Evolutionary conservation across 2,797 vertebrate species (phyloP), one percentile per base, ranked within the genome.

Genomic region (Diceros bicornis): DNA sequence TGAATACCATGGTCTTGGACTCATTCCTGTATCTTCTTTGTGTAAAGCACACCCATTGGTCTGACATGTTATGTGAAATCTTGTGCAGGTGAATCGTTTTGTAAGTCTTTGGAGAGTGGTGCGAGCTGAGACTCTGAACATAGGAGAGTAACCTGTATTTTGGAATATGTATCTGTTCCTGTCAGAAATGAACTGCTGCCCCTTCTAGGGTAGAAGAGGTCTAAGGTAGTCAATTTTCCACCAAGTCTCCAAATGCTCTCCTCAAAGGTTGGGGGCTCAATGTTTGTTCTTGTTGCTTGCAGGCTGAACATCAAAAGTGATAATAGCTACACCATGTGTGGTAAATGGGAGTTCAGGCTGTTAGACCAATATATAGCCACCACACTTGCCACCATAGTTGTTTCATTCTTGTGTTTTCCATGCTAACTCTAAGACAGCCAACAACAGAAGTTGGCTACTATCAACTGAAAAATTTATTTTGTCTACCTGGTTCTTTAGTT

Each of bases 41-140:
- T 52, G 25, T 77, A 77, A 94, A 50, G 13, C 52, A 27, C 62
- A 14, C 7, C 21, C 27, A 23, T 50, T 57, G 18, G 7, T 68
- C 27, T 55, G 44, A 96, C 25, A 27, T 77, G 17, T 75, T 74
- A 68, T 81, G 17, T 83, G 55, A 88, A 96, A 94, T 47, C 20
- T 29, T 57, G 4, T 50, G 44, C 7, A 71, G 27, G 34, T 47
- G 27, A 61, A 62, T 77, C 4, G 57, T n/a, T 77, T 57, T 44
- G 0, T 57, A 75, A 69, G 52, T 69, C 11, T 83, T 29, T 55
- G 57, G 29, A 69, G 23, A 71, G 5, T 21, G 11, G 57, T 13
- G 7, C 10, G 82, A 41, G 3, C 11, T 44, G 5, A 71, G 4
- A 10, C 17, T 75, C 9, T 44, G 23, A 79, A 68, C 47, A 18